These are phyloP conservation scores for Villa cingulata DNA, from an alignment of 2,888 invertebrate genomes.

Conservation along the genomic window DNA sequence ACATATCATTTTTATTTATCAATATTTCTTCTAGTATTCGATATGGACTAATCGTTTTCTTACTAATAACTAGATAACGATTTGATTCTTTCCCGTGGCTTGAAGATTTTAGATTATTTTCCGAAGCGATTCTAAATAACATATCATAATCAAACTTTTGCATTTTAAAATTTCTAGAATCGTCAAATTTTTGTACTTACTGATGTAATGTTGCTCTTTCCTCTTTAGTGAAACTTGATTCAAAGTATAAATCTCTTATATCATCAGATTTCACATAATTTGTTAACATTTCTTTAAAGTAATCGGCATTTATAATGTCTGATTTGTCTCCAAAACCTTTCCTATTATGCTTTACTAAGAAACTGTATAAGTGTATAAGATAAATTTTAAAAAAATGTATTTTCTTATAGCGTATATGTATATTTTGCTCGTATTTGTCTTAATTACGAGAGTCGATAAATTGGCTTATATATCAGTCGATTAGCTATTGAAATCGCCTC, in stretches of 20 bases:
- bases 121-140: slow-evolving; percentile 32
- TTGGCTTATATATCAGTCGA: too few relatives aligned
- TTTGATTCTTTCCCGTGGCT: slow-evolving; percentile 40
- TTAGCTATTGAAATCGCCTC: too few relatives aligned
- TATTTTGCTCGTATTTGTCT: too few relatives aligned
- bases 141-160: too few relatives aligned
- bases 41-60: slow-evolving; percentile 22
- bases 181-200: slow-evolving; percentile 31
- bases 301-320: slow-evolving; percentile 19
- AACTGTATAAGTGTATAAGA: slow-evolving; percentile 18
- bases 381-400: too few relatives aligned
- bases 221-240: slow-evolving; percentile 47
- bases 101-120: slow-evolving; percentile 37
- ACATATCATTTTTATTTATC: slow-evolving; percentile 23
- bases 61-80: slow-evolving; percentile 28
- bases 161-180: not conserved
- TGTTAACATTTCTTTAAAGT: slow-evolving; percentile 28
- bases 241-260: slow-evolving; percentile 45
- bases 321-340: slow-evolving; percentile 26
- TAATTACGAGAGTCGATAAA: too few relatives aligned
- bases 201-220: slow-evolving; percentile 48
- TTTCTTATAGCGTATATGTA: too few relatives aligned
- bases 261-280: slow-evolving; percentile 37
- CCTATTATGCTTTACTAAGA: slow-evolving; percentile 29
- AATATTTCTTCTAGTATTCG: slow-evolving; percentile 27